These are phyloP conservation scores for Oedothorax gibbosus DNA, from an alignment of 1,140 invertebrate genomes.

Conservation along the genomic window DNA sequence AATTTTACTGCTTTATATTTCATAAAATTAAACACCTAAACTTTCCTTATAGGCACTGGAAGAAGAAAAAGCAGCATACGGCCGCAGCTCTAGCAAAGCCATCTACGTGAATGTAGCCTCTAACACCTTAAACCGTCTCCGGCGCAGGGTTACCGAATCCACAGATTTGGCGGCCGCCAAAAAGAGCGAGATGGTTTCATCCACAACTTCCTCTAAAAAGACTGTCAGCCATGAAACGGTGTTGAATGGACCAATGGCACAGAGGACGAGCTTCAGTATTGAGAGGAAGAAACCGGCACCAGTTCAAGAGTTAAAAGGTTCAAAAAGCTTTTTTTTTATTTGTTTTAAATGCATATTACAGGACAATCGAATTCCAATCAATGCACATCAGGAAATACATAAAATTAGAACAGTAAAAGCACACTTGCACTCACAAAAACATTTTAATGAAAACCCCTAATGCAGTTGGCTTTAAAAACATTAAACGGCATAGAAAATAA, in stretches of 20 bases:
- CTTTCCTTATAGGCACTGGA: constrained; percentile 65
- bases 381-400: too few relatives aligned
- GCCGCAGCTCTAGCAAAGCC: constrained; percentile 80
- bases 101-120: constrained; percentile 89
- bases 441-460: too few relatives aligned
- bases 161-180: background rate
- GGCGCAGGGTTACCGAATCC: constrained; percentile 65
- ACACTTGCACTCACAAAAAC: too few relatives aligned
- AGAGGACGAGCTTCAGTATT: constrained; percentile 80
- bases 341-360: too few relatives aligned
- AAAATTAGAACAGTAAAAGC: too few relatives aligned
- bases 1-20: too few relatives aligned
- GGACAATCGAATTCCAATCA: too few relatives aligned
- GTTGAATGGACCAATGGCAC: constrained; percentile 74
- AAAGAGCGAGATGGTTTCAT: constrained; percentile 16
- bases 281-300: constrained; percentile 68
- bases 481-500: too few relatives aligned
- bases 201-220: constrained; percentile 60
- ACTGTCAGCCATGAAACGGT: constrained; percentile 76
- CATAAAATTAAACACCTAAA: too few relatives aligned
- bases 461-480: too few relatives aligned
- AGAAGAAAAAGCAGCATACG: constrained; percentile 83
- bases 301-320: constrained; percentile 34
- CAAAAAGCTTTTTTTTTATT: too few relatives aligned
- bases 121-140: constrained; percentile 78